Evolutionary conservation across 2,113 vertebrate genomes (phyloP).

Genomic region (Strix aluco): DNA sequence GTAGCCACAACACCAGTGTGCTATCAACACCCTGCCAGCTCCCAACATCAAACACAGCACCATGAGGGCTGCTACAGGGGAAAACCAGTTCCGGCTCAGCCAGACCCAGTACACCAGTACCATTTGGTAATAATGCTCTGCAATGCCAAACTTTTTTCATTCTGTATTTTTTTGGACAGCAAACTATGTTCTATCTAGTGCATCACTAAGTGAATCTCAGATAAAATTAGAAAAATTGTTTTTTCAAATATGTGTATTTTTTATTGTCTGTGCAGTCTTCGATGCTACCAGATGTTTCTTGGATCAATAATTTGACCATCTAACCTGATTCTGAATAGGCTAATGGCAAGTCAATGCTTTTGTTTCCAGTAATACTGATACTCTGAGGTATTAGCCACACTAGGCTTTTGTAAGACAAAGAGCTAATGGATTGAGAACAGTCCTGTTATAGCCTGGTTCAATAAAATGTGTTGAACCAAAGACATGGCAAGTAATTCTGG

Average conservation of each 20-base stretch:
- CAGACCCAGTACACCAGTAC: background rate
- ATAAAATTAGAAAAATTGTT: background rate
- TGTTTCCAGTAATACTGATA: background rate
- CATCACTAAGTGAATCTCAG: background rate
- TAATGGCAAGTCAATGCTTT: background rate
- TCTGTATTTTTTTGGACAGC: background rate
- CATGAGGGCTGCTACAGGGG: too few species aligned
- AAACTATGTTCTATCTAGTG: background rate
- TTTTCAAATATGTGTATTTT: background rate
- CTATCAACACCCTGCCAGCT: too few species aligned
- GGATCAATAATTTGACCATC: background rate
- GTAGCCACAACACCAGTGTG: too few species aligned
- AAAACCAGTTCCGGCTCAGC: too few species aligned
- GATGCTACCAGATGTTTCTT: background rate
- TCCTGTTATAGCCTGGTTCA: background rate
- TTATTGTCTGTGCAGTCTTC: background rate
- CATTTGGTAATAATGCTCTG: background rate
- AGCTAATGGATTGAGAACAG: background rate
- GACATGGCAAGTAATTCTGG: background rate
- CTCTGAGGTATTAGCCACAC: background rate
- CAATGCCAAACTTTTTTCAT: background rate
- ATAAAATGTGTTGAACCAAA: background rate
- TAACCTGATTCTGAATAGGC: background rate
- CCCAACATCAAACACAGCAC: too few species aligned
- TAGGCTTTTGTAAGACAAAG: background rate